Evolutionary conservation across 2,797 vertebrate species (phyloP).

Genomic region (Sitta carolinensis): DNA sequence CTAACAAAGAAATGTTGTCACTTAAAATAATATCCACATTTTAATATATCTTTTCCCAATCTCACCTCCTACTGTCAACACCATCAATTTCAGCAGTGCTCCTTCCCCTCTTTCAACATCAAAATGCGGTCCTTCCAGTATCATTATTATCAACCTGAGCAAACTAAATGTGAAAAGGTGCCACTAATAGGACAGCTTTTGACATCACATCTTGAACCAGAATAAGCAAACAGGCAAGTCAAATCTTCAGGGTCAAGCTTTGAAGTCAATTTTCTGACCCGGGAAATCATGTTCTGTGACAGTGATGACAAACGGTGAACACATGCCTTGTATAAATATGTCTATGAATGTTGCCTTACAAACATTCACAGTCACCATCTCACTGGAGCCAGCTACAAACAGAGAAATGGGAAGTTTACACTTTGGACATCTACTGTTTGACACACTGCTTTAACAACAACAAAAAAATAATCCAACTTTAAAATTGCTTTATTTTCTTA

Average conservation of each 20-base stretch:
- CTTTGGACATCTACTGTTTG: background rate
- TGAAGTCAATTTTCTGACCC: conserved; percentile 70
- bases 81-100: conserved; percentile 73
- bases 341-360: conserved; percentile 44
- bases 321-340: conserved; percentile 58
- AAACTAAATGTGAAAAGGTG: conserved; percentile 75
- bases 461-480: background rate
- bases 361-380: conserved; percentile 9
- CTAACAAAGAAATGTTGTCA: conserved; percentile 6
- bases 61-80: conserved; percentile 75
- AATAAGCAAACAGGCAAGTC: conserved; percentile 76
- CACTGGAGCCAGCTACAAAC: background rate
- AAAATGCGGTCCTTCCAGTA: conserved; percentile 70
- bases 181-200: conserved; percentile 76
- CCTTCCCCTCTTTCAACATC: conserved; percentile 74
- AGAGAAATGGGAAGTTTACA: conserved; percentile 6
- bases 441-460: background rate
- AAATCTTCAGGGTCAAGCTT: conserved; percentile 78
- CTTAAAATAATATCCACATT: conserved; percentile 45
- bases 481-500: background rate
- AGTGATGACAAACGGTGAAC: conserved; percentile 66
- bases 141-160: conserved; percentile 75
- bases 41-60: conserved; percentile 67
- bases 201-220: conserved; percentile 78
- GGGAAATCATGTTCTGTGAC: conserved; percentile 73